These are phyloP conservation scores for Anthopleura sola DNA, from an alignment of 64 coral and sea anemone species.

Conservation along the genomic window DNA sequence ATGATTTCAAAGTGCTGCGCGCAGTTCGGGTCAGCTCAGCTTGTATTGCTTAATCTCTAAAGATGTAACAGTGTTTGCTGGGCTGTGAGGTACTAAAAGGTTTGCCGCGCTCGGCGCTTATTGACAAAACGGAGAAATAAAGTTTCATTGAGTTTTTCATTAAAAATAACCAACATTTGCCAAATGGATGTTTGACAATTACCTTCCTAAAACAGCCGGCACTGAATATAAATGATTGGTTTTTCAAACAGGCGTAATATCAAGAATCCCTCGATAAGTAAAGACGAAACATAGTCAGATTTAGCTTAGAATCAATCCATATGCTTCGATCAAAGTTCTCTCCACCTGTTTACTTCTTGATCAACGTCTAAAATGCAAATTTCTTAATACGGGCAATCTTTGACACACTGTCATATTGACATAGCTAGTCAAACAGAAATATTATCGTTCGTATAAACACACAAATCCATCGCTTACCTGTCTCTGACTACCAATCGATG, in stretches of 20 bases:
- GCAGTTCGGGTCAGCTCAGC: no score
- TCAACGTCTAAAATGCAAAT: slow-evolving; percentile 13
- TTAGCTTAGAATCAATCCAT: neutral
- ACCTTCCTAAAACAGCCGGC: neutral
- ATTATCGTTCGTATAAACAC: slow-evolving; percentile 13
- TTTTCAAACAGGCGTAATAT: neutral
- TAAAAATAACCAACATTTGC: neutral
- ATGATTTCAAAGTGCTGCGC: neutral
- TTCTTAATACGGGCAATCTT: slow-evolving; percentile 17
- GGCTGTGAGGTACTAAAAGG: no score
- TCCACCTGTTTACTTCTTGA: neutral
- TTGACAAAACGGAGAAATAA: slow-evolving; percentile 6
- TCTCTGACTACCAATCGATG: slow-evolving; percentile 10
- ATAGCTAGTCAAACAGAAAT: slow-evolving; percentile 18
- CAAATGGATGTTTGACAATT: neutral
- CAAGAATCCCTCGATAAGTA: neutral
- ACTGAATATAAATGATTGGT: neutral
- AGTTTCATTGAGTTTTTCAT: neutral
- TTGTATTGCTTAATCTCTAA: no score
- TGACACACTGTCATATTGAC: slow-evolving; percentile 12
- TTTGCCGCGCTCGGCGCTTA: neutral
- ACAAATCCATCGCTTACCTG: slow-evolving; percentile 5
- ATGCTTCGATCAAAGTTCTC: neutral
- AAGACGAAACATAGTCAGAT: neutral
- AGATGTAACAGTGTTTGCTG: neutral